phyloP scores from a whole-genome alignment of 2,797 vertebrate genomes.

The Phrynocephalus guinanensis region DNA sequence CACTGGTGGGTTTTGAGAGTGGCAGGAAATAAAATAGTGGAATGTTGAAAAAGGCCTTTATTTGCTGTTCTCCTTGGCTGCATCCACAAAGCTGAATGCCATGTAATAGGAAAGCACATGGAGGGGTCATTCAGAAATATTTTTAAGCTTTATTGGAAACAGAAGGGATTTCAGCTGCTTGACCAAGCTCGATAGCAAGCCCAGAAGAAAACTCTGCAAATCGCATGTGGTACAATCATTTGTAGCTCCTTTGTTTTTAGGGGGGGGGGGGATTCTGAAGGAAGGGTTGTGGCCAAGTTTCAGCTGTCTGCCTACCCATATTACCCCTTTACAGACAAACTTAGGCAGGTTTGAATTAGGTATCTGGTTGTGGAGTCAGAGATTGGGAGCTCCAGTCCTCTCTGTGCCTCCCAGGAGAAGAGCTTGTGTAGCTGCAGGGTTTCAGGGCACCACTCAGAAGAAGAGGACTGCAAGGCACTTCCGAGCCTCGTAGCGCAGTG shows the following conservation, averaged over 20 bases:
- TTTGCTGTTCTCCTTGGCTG: conserved; percentile 74
- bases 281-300: conserved; percentile 23
- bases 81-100: conserved; percentile 66
- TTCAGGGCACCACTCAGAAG: too few relatives aligned
- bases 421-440: too few relatives aligned
- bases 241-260: conserved; percentile 34
- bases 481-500: too few relatives aligned
- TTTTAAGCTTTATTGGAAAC: conserved; percentile 75
- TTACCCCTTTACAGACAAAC: background rate
- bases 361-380: too few relatives aligned
- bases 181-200: conserved; percentile 63
- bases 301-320: background rate
- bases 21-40: conserved; percentile 72
- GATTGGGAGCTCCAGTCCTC: too few relatives aligned
- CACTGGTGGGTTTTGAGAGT: conserved; percentile 68
- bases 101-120: conserved; percentile 72
- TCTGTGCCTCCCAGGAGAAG: too few relatives aligned
- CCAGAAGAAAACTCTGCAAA: conserved; percentile 41
- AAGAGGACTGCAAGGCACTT: background rate
- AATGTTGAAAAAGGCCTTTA: conserved; percentile 65
- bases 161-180: conserved; percentile 54
- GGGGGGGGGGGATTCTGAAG: conserved; percentile 53
- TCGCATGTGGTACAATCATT: background rate
- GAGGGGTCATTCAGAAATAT: conserved; percentile 72
- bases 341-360: background rate